phyloP scores from a whole-genome alignment of 2,113 vertebrate genomes.

The Shinisaurus crocodilurus region DNA sequence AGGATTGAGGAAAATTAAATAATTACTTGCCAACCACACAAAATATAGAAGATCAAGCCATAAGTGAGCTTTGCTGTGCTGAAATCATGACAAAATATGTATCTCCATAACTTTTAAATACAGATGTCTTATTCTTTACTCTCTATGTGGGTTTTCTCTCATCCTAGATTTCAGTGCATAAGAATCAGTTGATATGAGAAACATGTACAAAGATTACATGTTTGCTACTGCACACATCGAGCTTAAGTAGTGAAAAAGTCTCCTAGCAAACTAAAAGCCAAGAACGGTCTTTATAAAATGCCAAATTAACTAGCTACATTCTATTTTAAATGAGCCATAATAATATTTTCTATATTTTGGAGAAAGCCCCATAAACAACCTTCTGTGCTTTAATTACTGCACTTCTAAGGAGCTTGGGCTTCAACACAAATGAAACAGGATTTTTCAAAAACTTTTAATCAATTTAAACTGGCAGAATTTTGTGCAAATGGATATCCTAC shows the following conservation, averaged over 20 bases:
- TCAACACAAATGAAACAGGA: constrained; percentile 65
- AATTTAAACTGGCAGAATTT: constrained; percentile 42
- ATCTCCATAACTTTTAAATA: neutral
- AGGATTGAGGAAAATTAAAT: neutral
- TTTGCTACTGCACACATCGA: neutral
- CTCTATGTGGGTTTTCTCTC: neutral
- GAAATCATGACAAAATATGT: neutral
- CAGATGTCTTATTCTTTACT: neutral
- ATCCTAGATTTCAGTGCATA: neutral
- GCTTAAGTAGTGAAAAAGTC: neutral
- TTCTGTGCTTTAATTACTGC: constrained; percentile 52
- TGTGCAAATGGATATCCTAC: constrained; percentile 17
- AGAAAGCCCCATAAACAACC: constrained; percentile 61
- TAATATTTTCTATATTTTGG: constrained; percentile 7
- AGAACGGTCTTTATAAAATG: neutral
- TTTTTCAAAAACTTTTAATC: constrained; percentile 49
- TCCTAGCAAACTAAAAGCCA: neutral
- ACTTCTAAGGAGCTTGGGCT: constrained; percentile 63
- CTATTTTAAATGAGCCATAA: constrained; percentile 14
- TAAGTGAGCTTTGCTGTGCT: neutral
- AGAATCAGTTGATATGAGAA: neutral
- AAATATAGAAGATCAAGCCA: neutral
- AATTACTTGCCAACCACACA: neutral
- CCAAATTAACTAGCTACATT: no score
- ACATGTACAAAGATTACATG: neutral